Conservation (phyloP, 1,140 invertebrate genomes). For the Melanaphis sacchari region DNA sequence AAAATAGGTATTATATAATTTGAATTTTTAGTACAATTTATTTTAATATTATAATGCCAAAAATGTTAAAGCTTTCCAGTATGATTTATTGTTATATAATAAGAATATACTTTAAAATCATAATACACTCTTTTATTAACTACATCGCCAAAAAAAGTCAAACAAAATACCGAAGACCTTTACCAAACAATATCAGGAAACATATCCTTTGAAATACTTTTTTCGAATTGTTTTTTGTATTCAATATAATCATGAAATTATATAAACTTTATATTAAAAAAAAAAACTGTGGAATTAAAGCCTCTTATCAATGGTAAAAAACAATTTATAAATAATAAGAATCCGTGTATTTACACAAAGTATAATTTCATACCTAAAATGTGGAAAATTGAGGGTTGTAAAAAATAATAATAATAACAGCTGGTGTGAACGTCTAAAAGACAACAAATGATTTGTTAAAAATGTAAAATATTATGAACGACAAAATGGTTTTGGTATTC, state of each 20-base stretch:
- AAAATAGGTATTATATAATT: not conserved
- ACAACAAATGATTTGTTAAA: slow-evolving; percentile 26
- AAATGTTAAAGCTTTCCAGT: not conserved
- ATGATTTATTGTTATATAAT: not conserved
- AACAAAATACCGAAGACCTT: not conserved
- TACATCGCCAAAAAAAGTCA: not conserved
- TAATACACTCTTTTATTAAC: not conserved
- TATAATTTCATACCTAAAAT: not conserved
- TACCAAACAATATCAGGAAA: not conserved
- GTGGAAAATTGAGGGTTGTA: not conserved
- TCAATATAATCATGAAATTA: not conserved
- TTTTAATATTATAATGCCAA: not conserved
- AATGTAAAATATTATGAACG: slow-evolving; percentile 27
- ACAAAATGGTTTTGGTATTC: slow-evolving; percentile 37
- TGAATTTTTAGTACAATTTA: not conserved
- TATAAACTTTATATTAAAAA: not conserved
- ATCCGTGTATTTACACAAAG: not conserved
- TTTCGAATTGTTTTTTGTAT: not conserved
- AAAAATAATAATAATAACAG: not conserved
- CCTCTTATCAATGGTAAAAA: not conserved
- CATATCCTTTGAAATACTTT: not conserved
- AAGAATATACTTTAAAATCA: not conserved
- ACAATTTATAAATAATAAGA: not conserved
- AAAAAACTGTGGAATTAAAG: not conserved
- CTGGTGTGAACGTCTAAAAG: not conserved